Evolutionary conservation across 2,888 invertebrate species (phyloP).

Genomic region (Portevinia maculata): DNA sequence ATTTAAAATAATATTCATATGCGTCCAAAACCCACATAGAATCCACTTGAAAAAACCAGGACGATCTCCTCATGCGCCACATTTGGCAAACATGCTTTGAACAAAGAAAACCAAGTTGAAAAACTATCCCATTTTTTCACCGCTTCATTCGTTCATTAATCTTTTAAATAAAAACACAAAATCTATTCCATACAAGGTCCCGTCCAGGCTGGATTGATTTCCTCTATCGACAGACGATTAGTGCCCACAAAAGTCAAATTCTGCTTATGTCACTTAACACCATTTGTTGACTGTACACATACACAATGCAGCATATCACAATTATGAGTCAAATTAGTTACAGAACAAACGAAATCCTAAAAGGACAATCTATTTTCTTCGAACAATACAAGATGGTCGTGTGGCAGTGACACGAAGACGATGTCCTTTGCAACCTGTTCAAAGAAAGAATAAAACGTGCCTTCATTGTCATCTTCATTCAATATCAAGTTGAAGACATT

Average conservation of each 20-base stretch:
- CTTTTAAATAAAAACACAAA: conserved; percentile 68
- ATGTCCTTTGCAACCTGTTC: conserved; percentile 69
- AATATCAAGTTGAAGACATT: conserved; percentile 33
- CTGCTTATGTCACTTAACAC: conserved; percentile 11
- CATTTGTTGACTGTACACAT: conserved; percentile 20
- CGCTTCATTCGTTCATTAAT: background rate
- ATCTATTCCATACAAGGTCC: background rate
- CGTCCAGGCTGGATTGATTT: conserved; percentile 76
- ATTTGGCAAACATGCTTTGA: background rate
- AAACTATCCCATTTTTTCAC: background rate
- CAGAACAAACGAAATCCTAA: conserved; percentile 44
- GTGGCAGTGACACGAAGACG: conserved; percentile 46
- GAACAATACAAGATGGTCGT: conserved; percentile 58
- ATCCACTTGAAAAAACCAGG: no score
- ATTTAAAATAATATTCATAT: no score
- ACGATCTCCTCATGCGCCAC: background rate
- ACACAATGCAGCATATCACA: conserved; percentile 62
- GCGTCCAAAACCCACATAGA: no score
- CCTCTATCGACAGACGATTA: conserved; percentile 79
- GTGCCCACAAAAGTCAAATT: background rate
- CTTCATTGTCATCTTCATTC: conserved; percentile 58
- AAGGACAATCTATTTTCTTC: conserved; percentile 21
- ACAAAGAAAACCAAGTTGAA: background rate
- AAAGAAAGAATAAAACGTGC: conserved; percentile 40
- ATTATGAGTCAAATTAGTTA: conserved; percentile 61